Evolutionary conservation across 2,888 invertebrate species (phyloP), one percentile per base, ranked within the genome.

Genomic region (Mechanitis mazaeus): DNA sequence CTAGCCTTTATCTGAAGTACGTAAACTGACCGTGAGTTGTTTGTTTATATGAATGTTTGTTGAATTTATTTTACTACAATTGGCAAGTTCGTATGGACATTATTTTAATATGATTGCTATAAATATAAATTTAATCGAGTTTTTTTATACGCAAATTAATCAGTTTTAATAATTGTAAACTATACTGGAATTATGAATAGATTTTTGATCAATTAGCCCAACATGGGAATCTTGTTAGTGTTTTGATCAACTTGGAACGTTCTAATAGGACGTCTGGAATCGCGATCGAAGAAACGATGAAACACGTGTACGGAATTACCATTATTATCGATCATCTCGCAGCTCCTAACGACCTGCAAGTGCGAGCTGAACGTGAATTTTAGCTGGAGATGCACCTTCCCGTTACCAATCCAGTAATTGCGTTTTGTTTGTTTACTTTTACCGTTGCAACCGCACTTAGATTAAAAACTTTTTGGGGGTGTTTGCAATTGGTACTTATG

Each of bases 301-400:
- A 82, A 89, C 89, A 89, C 87, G 88, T 88, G 89, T 87, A 77
- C 79, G 72, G 87, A 89, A 90, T 89, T 89, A 89, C 90, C 90
- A 90, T 90, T 88, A 89, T 90, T 90, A 90, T 89, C 89, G 89
- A 88, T 87, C 87, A 87, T 89, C 90, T 83, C 77, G 83, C 84
- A 79, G 83, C 79, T 81, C 76, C 85, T 88, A 87, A 88, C 89
- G 87, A 88, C 84, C 81, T 81, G 79, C 79, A 82, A 87, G 82
- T 85, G 68, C 65, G 62, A 59, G 56, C 46, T 55, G 61, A 57
- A 64, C 62, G 60, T 63, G 62, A 65, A 61, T 67, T 67, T 65
- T 64, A 64, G 59, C 59, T 58, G 56, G 50, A 65, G 62, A 67
- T 68, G 59, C 60, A 63, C 70, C 68, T 70, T 72, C 71, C 71